Percentiles rank a stretch among this genome's conserved stretches.
phyloP scores from a whole-genome alignment of 37 sponge, comb jelly and placozoan genomes.

The Agelas oroides region DNA sequence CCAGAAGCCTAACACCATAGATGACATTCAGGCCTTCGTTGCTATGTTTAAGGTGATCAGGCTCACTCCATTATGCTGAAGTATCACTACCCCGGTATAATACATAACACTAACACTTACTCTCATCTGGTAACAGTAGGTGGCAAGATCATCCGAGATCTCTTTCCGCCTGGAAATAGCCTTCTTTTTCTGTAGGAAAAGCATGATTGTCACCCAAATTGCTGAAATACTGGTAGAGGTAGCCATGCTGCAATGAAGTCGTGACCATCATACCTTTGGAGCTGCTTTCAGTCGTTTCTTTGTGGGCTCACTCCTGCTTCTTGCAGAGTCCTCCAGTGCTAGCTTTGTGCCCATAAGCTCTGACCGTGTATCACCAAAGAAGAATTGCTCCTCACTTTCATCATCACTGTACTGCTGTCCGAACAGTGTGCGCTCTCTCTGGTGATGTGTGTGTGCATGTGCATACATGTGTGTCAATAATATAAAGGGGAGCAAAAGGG shows the following conservation, averaged over 20 bases:
- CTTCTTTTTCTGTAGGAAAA: constrained; percentile 46
- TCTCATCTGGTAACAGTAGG: constrained; percentile 53
- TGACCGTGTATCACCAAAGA: not conserved
- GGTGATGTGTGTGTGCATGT: not conserved
- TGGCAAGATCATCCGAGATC: constrained; percentile 60
- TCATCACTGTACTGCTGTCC: constrained; percentile 64
- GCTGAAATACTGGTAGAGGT: not conserved
- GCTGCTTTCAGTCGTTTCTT: not conserved
- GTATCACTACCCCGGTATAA: too few relatives aligned
- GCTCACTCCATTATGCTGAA: too few relatives aligned
- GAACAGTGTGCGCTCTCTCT: constrained; percentile 37
- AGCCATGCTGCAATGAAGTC: not conserved
- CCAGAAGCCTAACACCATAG: too few relatives aligned
- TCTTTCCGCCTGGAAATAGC: constrained; percentile 43
- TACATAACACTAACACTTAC: constrained; percentile 35
- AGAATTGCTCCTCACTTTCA: constrained; percentile 28
- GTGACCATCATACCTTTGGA: constrained; percentile 26
- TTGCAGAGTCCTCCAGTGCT: not conserved
- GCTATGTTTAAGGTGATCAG: too few relatives aligned
- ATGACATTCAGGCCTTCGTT: too few relatives aligned
- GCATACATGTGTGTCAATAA: too few relatives aligned
- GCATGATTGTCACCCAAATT: not conserved
- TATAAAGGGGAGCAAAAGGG: too few relatives aligned
- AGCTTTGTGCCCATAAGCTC: constrained; percentile 32
- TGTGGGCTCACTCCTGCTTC: not conserved